Percentiles rank a stretch among this genome's conserved stretches.
phyloP scores from a whole-genome alignment of 2,113 vertebrate species.

The Caloenas nicobarica region DNA sequence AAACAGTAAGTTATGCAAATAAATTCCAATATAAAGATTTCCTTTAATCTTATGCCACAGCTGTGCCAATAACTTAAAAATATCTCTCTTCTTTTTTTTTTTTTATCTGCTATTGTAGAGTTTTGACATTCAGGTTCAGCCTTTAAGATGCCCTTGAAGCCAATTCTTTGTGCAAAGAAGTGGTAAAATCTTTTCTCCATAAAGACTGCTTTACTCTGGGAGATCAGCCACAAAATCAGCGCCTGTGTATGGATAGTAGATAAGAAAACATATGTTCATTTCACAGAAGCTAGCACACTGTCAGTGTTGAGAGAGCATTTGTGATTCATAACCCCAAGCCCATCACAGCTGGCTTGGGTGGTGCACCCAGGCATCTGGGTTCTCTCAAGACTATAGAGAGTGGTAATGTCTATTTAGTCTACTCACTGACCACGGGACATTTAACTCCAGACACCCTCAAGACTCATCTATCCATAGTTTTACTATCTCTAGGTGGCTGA shows the following conservation, averaged over 20 bases:
- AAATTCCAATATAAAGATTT: constrained; percentile 24
- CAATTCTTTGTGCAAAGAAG: not conserved
- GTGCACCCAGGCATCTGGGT: not conserved
- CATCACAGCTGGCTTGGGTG: not conserved
- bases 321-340: not conserved
- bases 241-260: not conserved
- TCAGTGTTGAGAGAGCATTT: not conserved
- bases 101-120: not conserved
- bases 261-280: not conserved
- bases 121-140: not conserved
- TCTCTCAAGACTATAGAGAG: not conserved
- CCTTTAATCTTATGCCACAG: not conserved
- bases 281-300: not conserved
- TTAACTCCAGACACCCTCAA: not conserved
- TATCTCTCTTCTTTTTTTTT: not conserved
- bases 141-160: not conserved
- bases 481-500: not conserved
- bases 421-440: not conserved
- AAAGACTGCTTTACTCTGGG: not conserved
- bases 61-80: not conserved
- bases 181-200: not conserved
- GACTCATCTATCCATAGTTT: not conserved
- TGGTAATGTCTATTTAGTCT: not conserved
- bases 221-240: not conserved
- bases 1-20: constrained; percentile 7